phyloP scores from a whole-genome alignment of 2,888 invertebrate genomes.

The Teleiodes luculella region DNA sequence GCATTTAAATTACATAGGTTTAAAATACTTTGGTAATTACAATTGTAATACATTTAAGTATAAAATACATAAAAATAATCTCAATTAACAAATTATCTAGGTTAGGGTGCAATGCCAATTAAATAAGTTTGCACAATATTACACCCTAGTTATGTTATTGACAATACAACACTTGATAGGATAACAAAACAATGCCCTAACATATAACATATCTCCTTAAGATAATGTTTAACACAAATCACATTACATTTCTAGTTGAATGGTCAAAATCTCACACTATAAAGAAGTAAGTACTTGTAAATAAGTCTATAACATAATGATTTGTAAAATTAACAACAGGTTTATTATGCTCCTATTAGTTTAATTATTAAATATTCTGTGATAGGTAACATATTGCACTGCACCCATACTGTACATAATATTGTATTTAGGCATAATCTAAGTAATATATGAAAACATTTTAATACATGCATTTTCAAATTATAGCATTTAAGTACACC shows the following conservation, averaged over 20 bases:
- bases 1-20: constrained; percentile 35
- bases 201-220: constrained; percentile 33
- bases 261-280: constrained; percentile 44
- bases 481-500: constrained; percentile 18
- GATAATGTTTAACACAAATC: constrained; percentile 30
- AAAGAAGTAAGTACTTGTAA: constrained; percentile 25
- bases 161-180: constrained; percentile 40
- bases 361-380: constrained; percentile 22
- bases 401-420: constrained; percentile 44
- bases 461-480: constrained; percentile 30
- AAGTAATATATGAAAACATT: constrained; percentile 40
- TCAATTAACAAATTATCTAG: constrained; percentile 48
- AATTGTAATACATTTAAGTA: constrained; percentile 22
- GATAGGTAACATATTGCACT: constrained; percentile 54
- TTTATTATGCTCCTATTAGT: constrained; percentile 15
- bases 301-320: constrained; percentile 32
- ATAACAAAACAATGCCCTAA: constrained; percentile 42
- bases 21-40: constrained; percentile 43
- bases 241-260: constrained; percentile 48
- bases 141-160: constrained; percentile 49
- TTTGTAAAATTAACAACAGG: constrained; percentile 19
- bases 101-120: constrained; percentile 55
- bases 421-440: constrained; percentile 19
- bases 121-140: constrained; percentile 47
- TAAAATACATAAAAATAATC: constrained; percentile 51